A percentile compares a stretch with the other conserved stretches of the same genome.
Evolutionary conservation across 2,888 invertebrate genomes (phyloP).

Genomic region (Epinotia brunnichana): DNA sequence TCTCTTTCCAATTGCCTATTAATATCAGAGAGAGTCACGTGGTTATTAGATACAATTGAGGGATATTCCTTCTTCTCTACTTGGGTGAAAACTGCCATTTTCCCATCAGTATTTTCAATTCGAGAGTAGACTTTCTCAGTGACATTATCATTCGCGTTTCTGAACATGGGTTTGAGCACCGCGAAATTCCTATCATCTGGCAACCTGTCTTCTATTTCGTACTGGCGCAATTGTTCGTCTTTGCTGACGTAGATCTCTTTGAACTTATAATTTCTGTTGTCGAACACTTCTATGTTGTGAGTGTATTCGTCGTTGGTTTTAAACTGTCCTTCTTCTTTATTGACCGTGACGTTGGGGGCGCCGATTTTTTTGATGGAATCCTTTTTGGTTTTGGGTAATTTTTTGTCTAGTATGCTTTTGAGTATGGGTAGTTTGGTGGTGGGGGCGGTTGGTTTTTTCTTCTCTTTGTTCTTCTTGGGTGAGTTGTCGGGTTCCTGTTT

Average conservation of each 20-base stretch:
- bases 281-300: slow-evolving; percentile 60
- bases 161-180: slow-evolving; percentile 58
- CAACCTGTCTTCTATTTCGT: slow-evolving; percentile 53
- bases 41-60: slow-evolving; percentile 52
- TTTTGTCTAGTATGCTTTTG: slow-evolving; percentile 32
- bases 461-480: slow-evolving; percentile 45
- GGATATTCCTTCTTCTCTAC: slow-evolving; percentile 65
- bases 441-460: slow-evolving; percentile 31
- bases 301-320: slow-evolving; percentile 56
- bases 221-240: slow-evolving; percentile 48
- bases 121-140: slow-evolving; percentile 51
- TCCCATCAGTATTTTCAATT: slow-evolving; percentile 69
- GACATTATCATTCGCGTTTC: slow-evolving; percentile 49
- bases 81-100: slow-evolving; percentile 71
- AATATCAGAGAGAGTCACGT: slow-evolving; percentile 59
- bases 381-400: slow-evolving; percentile 51
- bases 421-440: slow-evolving; percentile 44
- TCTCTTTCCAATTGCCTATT: slow-evolving; percentile 62
- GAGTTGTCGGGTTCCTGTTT: slow-evolving; percentile 44
- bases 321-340: slow-evolving; percentile 55
- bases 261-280: slow-evolving; percentile 59
- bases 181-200: slow-evolving; percentile 60
- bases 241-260: slow-evolving; percentile 59
- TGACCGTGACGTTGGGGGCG: slow-evolving; percentile 70
- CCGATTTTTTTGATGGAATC: slow-evolving; percentile 53